Evolutionary conservation across 1,140 invertebrate genomes (phyloP).

Genomic region (Lordiphosa clarofinis): DNA sequence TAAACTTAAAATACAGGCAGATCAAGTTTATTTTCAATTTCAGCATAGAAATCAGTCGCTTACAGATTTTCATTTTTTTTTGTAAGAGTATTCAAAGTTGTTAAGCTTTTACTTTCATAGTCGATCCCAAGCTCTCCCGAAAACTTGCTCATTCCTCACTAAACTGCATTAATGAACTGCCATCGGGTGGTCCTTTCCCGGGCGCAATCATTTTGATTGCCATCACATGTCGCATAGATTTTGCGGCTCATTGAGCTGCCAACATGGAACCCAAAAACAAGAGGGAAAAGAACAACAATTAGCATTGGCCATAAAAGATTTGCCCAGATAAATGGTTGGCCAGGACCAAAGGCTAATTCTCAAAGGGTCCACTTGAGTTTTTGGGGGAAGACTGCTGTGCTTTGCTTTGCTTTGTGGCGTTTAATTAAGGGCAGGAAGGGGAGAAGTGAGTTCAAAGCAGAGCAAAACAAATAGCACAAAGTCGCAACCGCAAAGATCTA

Average conservation of each 20-base stretch:
- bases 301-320: slow-evolving; percentile 62
- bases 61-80: no score
- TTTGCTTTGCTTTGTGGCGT: slow-evolving; percentile 14
- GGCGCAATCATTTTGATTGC: slow-evolving; percentile 65
- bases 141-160: slow-evolving; percentile 56
- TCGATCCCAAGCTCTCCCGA: not conserved
- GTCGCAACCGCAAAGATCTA: slow-evolving; percentile 62
- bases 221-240: slow-evolving; percentile 75
- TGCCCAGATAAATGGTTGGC: slow-evolving; percentile 41
- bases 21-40: no score
- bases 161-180: slow-evolving; percentile 68
- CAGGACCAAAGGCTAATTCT: slow-evolving; percentile 50
- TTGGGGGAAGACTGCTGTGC: slow-evolving; percentile 11
- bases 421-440: slow-evolving; percentile 53
- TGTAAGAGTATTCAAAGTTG: no score
- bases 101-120: not conserved
- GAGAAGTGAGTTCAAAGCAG: slow-evolving; percentile 63
- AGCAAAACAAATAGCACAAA: slow-evolving; percentile 62
- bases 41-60: no score
- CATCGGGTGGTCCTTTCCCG: not conserved
- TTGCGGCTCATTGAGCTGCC: slow-evolving; percentile 59
- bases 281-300: slow-evolving; percentile 54
- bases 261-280: slow-evolving; percentile 9
- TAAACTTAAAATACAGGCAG: no score
- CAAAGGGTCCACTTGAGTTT: slow-evolving; percentile 60